phyloP scores from a whole-genome alignment of 2,888 invertebrate genomes.

The Polydrusus cervinus region DNA sequence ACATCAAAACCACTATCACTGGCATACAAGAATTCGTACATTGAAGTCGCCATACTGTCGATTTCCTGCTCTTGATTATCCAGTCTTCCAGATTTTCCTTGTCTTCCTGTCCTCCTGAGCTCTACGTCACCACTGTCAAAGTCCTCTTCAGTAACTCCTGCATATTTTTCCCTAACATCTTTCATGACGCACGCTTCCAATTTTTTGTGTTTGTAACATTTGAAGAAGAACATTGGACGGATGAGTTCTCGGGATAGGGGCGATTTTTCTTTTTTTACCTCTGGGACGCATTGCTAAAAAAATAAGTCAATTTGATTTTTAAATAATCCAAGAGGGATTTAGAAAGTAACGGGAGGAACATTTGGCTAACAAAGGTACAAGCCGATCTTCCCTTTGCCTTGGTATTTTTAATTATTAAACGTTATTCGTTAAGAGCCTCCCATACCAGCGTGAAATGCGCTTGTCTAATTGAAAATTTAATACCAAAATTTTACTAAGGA shows the following conservation, averaged over 20 bases:
- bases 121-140: slow-evolving; percentile 71
- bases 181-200: slow-evolving; percentile 83
- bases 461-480: too few species aligned
- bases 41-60: slow-evolving; percentile 76
- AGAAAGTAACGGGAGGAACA: neutral
- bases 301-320: neutral
- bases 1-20: slow-evolving; percentile 74
- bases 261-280: slow-evolving; percentile 77
- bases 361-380: neutral
- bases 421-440: too few species aligned
- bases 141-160: slow-evolving; percentile 74
- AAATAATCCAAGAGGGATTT: neutral
- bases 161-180: slow-evolving; percentile 79
- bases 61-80: slow-evolving; percentile 70
- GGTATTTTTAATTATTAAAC: too few species aligned
- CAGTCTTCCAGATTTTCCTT: slow-evolving; percentile 72
- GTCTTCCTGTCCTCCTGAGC: slow-evolving; percentile 69
- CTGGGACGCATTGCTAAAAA: slow-evolving; percentile 81
- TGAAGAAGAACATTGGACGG: slow-evolving; percentile 82
- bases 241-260: slow-evolving; percentile 79
- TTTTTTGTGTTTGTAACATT: slow-evolving; percentile 84
- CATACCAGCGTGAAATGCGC: too few species aligned
- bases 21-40: slow-evolving; percentile 79
- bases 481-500: too few species aligned
- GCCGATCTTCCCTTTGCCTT: too few species aligned